These are phyloP conservation scores for Liparis tanakae DNA, from an alignment of 2,797 vertebrate species.

Conservation along the genomic window DNA sequence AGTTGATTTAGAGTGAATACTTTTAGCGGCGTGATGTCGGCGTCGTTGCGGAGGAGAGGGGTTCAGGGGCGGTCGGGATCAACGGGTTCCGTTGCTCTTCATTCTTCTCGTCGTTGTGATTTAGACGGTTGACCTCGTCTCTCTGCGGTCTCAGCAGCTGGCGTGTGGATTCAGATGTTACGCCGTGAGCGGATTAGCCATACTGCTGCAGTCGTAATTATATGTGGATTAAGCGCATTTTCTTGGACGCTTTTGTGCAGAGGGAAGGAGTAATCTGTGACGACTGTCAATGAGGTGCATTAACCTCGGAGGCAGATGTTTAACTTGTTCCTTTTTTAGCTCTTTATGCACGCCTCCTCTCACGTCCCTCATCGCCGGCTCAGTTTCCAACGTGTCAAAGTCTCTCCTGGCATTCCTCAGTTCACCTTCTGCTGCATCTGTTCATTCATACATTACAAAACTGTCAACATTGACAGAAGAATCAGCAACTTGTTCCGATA, in stretches of 20 bases:
- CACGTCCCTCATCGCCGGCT: neutral
- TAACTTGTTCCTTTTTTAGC: constrained; percentile 5
- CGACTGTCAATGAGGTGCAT: constrained; percentile 32
- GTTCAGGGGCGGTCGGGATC: constrained; percentile 16
- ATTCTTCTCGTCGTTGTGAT: constrained; percentile 20
- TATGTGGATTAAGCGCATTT: constrained; percentile 23
- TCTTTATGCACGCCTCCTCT: constrained; percentile 19
- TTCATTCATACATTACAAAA: neutral
- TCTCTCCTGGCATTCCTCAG: constrained; percentile 5
- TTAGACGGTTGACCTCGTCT: constrained; percentile 36
- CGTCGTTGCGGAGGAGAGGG: constrained; percentile 11
- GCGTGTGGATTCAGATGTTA: constrained; percentile 12
- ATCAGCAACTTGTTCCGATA: neutral
- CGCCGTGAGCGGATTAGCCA: constrained; percentile 9
- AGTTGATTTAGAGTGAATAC: constrained; percentile 1
- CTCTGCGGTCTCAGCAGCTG: constrained; percentile 23
- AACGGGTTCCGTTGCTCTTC: constrained; percentile 30
- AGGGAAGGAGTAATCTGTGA: constrained; percentile 10
- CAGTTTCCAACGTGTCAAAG: constrained; percentile 11
- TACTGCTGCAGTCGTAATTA: constrained; percentile 29
- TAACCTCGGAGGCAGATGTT: constrained; percentile 29
- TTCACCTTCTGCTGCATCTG: constrained; percentile 1
- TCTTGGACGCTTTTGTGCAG: constrained; percentile 17
- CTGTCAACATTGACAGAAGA: neutral
- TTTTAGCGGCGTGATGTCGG: constrained; percentile 6